Evolutionary conservation across 2,888 invertebrate species (phyloP).

Genomic region (Rhyacophila evoluta): DNA sequence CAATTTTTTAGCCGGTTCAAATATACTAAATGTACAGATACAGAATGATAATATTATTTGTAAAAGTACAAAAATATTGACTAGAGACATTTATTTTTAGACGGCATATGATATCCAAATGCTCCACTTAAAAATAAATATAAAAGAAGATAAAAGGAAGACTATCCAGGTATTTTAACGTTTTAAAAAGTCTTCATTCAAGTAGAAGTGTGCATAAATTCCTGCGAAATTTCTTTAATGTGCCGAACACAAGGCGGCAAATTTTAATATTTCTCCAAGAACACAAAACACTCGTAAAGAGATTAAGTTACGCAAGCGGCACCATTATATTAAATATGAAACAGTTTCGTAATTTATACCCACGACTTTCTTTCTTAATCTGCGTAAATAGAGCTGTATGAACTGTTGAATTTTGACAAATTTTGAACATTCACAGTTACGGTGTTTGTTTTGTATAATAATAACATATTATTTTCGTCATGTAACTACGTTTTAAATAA

Average conservation of each 20-base stretch:
- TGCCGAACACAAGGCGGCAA: constrained; percentile 22
- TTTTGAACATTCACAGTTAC: not conserved
- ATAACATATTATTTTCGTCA: too few relatives aligned
- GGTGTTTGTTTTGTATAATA: too few relatives aligned
- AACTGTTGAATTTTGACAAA: not conserved
- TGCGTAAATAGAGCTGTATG: not conserved
- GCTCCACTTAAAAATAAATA: too few relatives aligned
- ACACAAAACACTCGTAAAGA: constrained; percentile 24
- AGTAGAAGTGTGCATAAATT: not conserved
- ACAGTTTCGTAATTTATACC: not conserved
- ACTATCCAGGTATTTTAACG: not conserved
- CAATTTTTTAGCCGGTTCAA: too few relatives aligned
- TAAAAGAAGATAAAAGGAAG: too few relatives aligned
- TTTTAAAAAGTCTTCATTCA: not conserved
- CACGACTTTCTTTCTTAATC: not conserved
- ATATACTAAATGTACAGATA: too few relatives aligned
- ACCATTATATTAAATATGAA: constrained; percentile 21
- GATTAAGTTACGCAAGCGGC: constrained; percentile 6
- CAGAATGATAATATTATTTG: too few relatives aligned
- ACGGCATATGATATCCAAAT: too few relatives aligned
- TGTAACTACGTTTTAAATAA: too few relatives aligned
- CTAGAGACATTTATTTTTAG: too few relatives aligned
- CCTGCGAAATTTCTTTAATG: not conserved
- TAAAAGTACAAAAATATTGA: too few relatives aligned
- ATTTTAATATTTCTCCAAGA: constrained; percentile 19